phyloP scores from a whole-genome alignment of 2,797 vertebrate genomes.

The Acanthurus lineatus region DNA sequence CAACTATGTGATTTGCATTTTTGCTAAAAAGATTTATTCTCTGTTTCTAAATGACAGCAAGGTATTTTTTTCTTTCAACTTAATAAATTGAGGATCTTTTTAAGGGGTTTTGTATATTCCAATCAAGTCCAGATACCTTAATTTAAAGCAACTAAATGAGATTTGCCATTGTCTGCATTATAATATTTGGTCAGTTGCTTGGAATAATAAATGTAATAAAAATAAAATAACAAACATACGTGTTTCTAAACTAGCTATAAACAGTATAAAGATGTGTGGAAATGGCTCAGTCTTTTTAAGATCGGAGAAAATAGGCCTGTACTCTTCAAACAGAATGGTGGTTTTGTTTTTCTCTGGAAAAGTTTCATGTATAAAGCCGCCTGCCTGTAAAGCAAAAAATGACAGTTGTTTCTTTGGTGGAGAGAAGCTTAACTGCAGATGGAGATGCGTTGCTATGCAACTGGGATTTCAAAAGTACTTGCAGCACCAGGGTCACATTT shows the following conservation, averaged over 20 bases:
- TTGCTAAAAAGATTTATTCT: not conserved
- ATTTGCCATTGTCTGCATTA: not conserved
- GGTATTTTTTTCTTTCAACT: not conserved
- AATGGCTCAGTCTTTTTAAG: not conserved
- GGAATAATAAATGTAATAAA: not conserved
- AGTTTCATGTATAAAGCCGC: constrained; percentile 60
- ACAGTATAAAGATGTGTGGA: not conserved
- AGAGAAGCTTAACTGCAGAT: constrained; percentile 72
- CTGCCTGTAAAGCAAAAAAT: constrained; percentile 63
- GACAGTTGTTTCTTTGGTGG: constrained; percentile 69
- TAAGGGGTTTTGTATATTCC: not conserved
- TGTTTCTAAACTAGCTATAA: not conserved
- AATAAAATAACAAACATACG: not conserved
- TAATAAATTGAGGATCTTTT: not conserved
- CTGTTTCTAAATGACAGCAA: not conserved
- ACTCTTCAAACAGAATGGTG: constrained; percentile 23
- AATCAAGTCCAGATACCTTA: not conserved
- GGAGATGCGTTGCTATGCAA: constrained; percentile 85
- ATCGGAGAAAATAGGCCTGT: not conserved
- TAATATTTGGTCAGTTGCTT: not conserved
- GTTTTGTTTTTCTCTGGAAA: constrained; percentile 48
- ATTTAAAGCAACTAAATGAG: not conserved
- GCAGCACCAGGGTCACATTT: constrained; percentile 77
- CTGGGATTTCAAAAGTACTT: constrained; percentile 78
- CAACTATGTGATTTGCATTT: not conserved